Conservation (phyloP, 2,888 invertebrate genomes). For the Philonicus albiceps region DNA sequence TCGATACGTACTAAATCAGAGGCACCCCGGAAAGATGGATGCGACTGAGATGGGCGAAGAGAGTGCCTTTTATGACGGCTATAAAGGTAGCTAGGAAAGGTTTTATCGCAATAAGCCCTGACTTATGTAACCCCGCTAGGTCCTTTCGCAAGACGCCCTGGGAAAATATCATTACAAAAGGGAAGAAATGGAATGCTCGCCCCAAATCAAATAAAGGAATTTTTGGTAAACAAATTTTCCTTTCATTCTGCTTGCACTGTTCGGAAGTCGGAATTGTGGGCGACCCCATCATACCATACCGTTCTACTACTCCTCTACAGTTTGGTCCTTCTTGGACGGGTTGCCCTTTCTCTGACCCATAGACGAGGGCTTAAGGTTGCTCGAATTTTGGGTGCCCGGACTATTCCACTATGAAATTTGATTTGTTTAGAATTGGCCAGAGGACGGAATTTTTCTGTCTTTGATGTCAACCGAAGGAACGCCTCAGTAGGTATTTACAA, state of each 20-base stretch:
- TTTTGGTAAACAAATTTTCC: slow-evolving; percentile 29
- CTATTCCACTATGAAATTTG: slow-evolving; percentile 24
- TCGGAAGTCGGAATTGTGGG: not conserved
- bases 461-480: slow-evolving; percentile 21
- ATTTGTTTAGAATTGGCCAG: slow-evolving; percentile 34
- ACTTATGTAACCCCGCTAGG: slow-evolving; percentile 3
- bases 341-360: not conserved
- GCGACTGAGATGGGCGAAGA: not conserved
- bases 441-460: slow-evolving; percentile 26
- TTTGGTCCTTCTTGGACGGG: too few relatives aligned
- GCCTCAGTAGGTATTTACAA: slow-evolving; percentile 10
- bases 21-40: not conserved
- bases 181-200: slow-evolving; percentile 18
- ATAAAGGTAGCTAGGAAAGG: slow-evolving; percentile 21
- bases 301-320: not conserved
- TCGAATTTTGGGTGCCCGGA: not conserved
- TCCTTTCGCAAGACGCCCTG: not conserved
- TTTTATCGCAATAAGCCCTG: slow-evolving; percentile 32
- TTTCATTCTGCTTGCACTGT: slow-evolving; percentile 10
- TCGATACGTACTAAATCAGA: slow-evolving; percentile 29
- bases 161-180: slow-evolving; percentile 32
- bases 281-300: not conserved
- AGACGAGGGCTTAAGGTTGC: not conserved
- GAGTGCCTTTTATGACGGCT: slow-evolving; percentile 11
- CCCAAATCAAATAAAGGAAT: slow-evolving; percentile 33